phyloP scores from a whole-genome alignment of 2,113 vertebrate genomes.

The Artemisiospiza belli region DNA sequence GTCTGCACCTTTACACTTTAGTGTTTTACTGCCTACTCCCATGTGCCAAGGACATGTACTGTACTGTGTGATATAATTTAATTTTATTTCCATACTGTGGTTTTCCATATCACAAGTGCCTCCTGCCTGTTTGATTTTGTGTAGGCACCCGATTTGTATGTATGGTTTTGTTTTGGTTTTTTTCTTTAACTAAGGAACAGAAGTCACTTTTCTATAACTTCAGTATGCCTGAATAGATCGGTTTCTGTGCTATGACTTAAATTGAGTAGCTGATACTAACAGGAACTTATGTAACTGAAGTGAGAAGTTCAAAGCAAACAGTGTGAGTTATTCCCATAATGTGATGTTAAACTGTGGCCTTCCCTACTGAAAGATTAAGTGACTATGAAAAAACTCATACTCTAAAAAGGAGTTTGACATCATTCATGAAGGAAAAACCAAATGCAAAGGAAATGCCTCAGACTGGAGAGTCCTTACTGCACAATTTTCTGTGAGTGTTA shows the following conservation, averaged over 20 bases:
- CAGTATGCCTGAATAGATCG: neutral
- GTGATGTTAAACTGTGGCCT: neutral
- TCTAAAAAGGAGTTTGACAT: neutral
- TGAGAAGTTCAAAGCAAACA: neutral
- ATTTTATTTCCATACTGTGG: neutral
- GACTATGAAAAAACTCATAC: neutral
- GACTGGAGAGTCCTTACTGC: neutral
- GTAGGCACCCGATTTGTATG: neutral
- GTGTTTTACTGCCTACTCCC: neutral
- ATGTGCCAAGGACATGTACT: neutral
- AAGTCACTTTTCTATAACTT: neutral
- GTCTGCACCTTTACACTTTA: neutral
- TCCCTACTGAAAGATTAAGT: neutral
- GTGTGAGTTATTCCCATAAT: neutral
- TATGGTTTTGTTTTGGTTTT: neutral
- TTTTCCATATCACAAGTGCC: neutral
- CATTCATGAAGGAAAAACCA: neutral
- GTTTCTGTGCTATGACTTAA: neutral
- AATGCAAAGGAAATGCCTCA: neutral
- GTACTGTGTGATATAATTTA: neutral
- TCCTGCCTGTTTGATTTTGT: neutral
- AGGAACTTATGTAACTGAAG: neutral
- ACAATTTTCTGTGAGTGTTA: neutral
- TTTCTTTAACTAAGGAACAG: neutral
- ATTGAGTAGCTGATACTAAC: neutral